Percentiles rank a stretch among this genome's conserved stretches.
Conservation (phyloP, 2,113 vertebrate genomes). For the Gobio gobio region DNA sequence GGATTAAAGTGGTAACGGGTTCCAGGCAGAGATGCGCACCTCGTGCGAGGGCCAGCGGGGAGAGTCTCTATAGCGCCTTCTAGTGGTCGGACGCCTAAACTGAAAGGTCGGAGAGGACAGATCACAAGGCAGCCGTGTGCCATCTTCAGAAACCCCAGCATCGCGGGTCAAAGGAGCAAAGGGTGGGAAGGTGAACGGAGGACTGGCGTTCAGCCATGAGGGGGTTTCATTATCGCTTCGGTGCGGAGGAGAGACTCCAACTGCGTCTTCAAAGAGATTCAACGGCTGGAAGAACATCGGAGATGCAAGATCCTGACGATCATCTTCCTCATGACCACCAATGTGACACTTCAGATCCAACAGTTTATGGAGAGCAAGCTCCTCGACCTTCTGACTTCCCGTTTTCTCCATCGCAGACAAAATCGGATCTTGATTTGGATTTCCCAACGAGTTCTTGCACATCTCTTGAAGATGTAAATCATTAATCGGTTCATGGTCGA, state of each 20-base stretch:
- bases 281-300: background rate
- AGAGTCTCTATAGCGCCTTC: slow-evolving; percentile 61
- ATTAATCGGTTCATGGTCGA: slow-evolving; percentile 3
- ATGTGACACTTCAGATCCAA: slow-evolving; percentile 51
- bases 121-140: slow-evolving; percentile 7
- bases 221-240: background rate
- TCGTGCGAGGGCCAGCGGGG: slow-evolving; percentile 61
- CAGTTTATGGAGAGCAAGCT: slow-evolving; percentile 45
- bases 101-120: slow-evolving; percentile 46
- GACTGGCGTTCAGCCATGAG: background rate
- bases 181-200: background rate
- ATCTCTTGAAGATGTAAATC: slow-evolving; percentile 1
- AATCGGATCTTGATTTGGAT: background rate
- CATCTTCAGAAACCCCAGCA: slow-evolving; percentile 30
- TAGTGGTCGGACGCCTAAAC: slow-evolving; percentile 32
- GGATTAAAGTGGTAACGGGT: slow-evolving; percentile 49
- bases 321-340: background rate
- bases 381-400: background rate
- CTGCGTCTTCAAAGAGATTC: slow-evolving; percentile 1
- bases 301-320: background rate
- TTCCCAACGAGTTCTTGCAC: background rate
- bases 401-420: background rate
- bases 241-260: background rate
- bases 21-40: slow-evolving; percentile 55
- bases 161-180: slow-evolving; percentile 28